Base-by-base conservation (phyloP, 2,113 vertebrate genomes). In the Triplophysa tibetana region DNA sequence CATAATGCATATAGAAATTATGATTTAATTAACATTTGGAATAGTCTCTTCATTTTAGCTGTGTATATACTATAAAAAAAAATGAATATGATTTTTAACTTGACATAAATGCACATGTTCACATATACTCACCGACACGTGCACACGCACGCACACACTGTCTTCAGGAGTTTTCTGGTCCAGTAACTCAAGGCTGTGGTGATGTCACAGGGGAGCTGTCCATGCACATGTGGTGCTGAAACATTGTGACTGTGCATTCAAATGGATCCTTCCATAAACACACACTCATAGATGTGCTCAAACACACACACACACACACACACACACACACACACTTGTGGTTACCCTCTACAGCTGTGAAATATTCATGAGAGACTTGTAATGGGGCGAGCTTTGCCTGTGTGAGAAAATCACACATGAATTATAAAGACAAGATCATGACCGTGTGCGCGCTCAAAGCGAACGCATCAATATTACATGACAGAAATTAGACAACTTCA, bases 381-480 rank as follows among this genome's bases (percentile, higher is more conserved):
- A 77, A 77, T 77, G 45, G 61, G 23, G 24, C 26, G 61, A 66
- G 75, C 11, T 52, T 43, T 64, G 17, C 1, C 68, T n/a, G 26
- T 70, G 68, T 26, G 50, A 21, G 68, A 77, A 81, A 24, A 64
- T 38, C 56, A 79, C 45, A 52, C 60, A 74, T 75, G 77, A 77
- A 73, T 77, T 80, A 66, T 64, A 38, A 66, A 17, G 50, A 62
- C 50, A 9, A 52, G 78, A 72, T 80, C 78, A 70, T 75, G 75
- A 43, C 63, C 29, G 73, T 73, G 67, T 65, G 23, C 41, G 21
- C 43, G 62, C 69, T 60, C 50, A 69, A 78, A 79, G 66, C 77
- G 64, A 75, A 69, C 26, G 50, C 74, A 77, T 77, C 77, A 80
- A 80, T 80, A 70, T 80, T 80, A 72, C 52, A 73, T 76, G 50